A percentile compares a stretch with the other conserved stretches of the same genome.
Conservation (phyloP, 2,888 invertebrate genomes). For the Alviniconcha strummeri region DNA sequence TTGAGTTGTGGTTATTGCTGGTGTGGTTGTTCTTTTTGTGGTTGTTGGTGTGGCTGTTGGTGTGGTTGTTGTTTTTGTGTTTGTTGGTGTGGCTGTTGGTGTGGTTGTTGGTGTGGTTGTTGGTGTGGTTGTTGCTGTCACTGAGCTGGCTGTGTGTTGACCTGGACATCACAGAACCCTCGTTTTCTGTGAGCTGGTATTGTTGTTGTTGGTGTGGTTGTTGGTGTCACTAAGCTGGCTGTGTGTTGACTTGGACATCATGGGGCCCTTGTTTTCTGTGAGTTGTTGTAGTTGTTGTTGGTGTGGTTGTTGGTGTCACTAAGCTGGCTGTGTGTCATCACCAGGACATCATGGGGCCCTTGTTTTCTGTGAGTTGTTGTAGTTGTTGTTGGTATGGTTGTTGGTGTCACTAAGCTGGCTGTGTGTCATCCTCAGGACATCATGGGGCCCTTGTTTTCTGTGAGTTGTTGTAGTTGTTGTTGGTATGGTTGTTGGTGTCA, state of each 20-base stretch:
- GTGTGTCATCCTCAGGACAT: constrained; percentile 49
- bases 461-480: not conserved
- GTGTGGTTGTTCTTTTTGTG: not conserved
- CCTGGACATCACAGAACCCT: not conserved
- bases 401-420: not conserved
- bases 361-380: too few relatives aligned
- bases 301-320: not conserved
- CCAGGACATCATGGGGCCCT: not conserved
- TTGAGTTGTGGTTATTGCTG: too few relatives aligned
- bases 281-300: not conserved
- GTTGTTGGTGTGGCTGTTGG: too few relatives aligned
- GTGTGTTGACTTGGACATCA: not conserved
- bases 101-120: too few relatives aligned
- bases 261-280: constrained; percentile 54
- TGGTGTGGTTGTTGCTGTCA: too few relatives aligned
- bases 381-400: not conserved
- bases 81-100: not conserved
- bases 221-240: not conserved
- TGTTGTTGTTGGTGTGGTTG: not conserved
- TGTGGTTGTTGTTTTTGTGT: too few relatives aligned
- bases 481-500: not conserved
- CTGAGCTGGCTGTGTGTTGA: not conserved
- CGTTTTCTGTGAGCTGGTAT: not conserved
- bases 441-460: constrained; percentile 60
- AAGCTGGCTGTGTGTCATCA: not conserved